Conservation (phyloP, 2,797 vertebrate species). For the Sebastes cheni region DNA sequence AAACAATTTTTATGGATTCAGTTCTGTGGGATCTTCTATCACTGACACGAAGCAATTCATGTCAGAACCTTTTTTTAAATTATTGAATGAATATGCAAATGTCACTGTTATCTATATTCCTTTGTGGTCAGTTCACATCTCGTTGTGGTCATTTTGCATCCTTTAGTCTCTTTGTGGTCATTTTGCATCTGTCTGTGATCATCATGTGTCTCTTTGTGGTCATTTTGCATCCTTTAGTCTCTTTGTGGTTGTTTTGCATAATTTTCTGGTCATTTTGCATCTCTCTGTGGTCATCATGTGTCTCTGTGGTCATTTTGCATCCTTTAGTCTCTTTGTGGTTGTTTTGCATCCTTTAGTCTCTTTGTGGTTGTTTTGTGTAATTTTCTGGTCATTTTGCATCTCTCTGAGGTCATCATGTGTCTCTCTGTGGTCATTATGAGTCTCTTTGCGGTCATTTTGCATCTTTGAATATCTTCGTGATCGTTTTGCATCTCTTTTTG, state of each 20-base stretch:
- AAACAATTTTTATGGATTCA: background rate
- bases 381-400: background rate
- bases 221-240: no score
- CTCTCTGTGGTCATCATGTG: background rate
- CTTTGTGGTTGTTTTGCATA: background rate
- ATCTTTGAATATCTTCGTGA: no score
- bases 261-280: background rate
- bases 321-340: background rate
- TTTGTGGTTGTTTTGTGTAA: no score
- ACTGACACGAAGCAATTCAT: background rate
- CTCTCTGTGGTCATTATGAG: no score
- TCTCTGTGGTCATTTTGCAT: background rate
- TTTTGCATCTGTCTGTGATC: background rate
- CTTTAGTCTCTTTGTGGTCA: background rate
- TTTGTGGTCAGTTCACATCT: background rate
- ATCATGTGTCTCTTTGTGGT: no score
- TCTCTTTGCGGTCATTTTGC: no score
- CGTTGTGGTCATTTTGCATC: background rate
- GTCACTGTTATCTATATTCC: background rate
- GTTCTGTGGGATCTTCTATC: background rate
- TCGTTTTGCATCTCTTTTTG: no score
- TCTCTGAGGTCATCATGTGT: no score
- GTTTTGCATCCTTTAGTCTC: background rate
- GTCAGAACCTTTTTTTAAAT: background rate
- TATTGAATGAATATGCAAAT: background rate